These are phyloP conservation scores for Acleris laterana DNA, from an alignment of 2,888 invertebrate species.

Conservation along the genomic window DNA sequence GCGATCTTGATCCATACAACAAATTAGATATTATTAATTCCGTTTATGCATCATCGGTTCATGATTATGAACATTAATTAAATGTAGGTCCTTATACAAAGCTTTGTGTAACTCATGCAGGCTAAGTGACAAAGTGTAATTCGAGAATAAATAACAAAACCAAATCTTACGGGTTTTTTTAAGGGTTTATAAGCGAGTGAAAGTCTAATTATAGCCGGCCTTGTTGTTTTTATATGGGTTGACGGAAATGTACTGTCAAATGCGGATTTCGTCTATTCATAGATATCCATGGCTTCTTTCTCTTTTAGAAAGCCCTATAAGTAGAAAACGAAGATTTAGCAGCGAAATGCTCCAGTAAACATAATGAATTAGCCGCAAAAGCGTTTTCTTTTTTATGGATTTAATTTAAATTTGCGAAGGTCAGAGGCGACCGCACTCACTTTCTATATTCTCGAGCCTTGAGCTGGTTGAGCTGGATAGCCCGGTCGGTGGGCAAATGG, in stretches of 20 bases:
- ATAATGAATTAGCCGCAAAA: conserved; percentile 24
- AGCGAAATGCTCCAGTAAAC: conserved; percentile 32
- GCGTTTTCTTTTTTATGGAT: conserved; percentile 19
- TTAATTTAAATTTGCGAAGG: conserved; percentile 31
- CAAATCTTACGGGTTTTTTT: conserved; percentile 1
- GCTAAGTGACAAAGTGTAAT: too few species aligned
- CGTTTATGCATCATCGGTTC: too few species aligned
- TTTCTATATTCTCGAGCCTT: conserved; percentile 21
- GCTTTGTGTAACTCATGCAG: too few species aligned
- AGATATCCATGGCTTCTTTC: conserved; percentile 22
- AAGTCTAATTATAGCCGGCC: conserved; percentile 33
- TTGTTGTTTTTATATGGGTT: conserved; percentile 24
- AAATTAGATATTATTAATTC: too few species aligned
- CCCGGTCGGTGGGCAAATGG: not conserved
- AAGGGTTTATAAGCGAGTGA: conserved; percentile 18
- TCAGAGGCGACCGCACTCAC: conserved; percentile 20
- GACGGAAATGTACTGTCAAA: conserved; percentile 5
- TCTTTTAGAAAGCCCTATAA: conserved; percentile 36
- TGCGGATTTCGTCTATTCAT: conserved; percentile 18
- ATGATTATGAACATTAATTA: too few species aligned
- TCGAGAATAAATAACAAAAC: too few species aligned
- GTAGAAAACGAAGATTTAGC: conserved; percentile 26
- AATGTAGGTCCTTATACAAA: too few species aligned
- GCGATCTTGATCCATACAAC: not conserved
- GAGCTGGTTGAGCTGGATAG: too few species aligned